Evolutionary conservation across 2,888 invertebrate species (phyloP).

Genomic region (Fragum fragum): DNA sequence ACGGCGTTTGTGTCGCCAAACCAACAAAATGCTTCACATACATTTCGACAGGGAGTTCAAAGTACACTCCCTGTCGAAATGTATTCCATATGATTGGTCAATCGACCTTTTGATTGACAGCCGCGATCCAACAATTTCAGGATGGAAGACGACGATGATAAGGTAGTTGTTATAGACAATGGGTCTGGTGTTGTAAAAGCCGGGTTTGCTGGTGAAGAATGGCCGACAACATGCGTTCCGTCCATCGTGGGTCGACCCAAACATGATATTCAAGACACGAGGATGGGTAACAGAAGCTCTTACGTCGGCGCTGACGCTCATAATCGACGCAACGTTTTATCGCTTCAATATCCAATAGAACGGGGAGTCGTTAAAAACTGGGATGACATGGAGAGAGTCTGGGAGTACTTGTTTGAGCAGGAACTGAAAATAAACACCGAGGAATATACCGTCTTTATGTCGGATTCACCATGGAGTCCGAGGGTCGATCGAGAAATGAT

Average conservation of each 20-base stretch:
- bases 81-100: no score
- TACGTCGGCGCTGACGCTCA: constrained; percentile 16
- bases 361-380: constrained; percentile 51
- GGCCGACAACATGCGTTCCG: constrained; percentile 1
- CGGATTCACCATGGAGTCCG: constrained; percentile 90
- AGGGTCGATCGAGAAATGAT: constrained; percentile 95
- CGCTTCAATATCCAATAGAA: constrained; percentile 35
- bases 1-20: no score
- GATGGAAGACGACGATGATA: constrained; percentile 15
- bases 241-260: constrained; percentile 28
- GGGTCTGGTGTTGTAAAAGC: constrained; percentile 26
- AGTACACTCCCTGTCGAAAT: no score
- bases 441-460: constrained; percentile 39
- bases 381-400: constrained; percentile 57
- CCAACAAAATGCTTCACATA: no score
- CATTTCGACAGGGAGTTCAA: no score
- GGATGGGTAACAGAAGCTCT: neutral
- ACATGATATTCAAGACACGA: neutral
- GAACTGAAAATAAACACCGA: constrained; percentile 40
- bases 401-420: constrained; percentile 47
- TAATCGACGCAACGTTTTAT: neutral
- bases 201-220: constrained; percentile 17
- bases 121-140: neutral
- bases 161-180: constrained; percentile 24
- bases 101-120: no score